Evolutionary conservation across 2,797 vertebrate genomes (phyloP).

Genomic region (Melanotaenia pygmaea): DNA sequence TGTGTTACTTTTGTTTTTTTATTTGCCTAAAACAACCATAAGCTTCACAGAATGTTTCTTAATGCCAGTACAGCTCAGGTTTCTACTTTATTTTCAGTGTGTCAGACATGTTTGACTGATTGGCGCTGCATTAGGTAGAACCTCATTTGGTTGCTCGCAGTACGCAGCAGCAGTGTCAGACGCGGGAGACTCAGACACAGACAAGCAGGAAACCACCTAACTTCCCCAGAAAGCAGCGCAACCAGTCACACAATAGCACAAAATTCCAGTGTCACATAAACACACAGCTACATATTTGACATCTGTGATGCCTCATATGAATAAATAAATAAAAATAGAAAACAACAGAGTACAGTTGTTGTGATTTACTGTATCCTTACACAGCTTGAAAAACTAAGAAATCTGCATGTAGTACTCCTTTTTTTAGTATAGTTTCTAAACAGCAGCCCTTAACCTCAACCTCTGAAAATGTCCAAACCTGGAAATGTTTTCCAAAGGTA

Average conservation of each 20-base stretch:
- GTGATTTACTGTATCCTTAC: constrained; percentile 8
- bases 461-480: not conserved
- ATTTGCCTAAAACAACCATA: not conserved
- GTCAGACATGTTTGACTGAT: not conserved
- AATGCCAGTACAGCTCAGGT: not conserved
- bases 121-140: constrained; percentile 13
- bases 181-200: constrained; percentile 42
- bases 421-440: not conserved
- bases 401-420: not conserved
- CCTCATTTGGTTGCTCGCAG: not conserved
- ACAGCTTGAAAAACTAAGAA: constrained; percentile 13
- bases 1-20: not conserved
- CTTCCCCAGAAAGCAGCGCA: constrained; percentile 14
- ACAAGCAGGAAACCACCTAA: constrained; percentile 61
- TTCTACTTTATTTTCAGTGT: not conserved
- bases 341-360: not conserved
- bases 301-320: not conserved
- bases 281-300: not conserved
- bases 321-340: not conserved
- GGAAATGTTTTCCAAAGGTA: not conserved
- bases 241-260: constrained; percentile 4
- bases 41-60: not conserved
- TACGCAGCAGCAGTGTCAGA: not conserved
- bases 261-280: not conserved
- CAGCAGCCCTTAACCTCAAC: not conserved